A percentile compares a stretch with the other conserved stretches of the same genome.
phyloP scores from a whole-genome alignment of 2,888 invertebrate species.

The Agrenia bidenticulata region DNA sequence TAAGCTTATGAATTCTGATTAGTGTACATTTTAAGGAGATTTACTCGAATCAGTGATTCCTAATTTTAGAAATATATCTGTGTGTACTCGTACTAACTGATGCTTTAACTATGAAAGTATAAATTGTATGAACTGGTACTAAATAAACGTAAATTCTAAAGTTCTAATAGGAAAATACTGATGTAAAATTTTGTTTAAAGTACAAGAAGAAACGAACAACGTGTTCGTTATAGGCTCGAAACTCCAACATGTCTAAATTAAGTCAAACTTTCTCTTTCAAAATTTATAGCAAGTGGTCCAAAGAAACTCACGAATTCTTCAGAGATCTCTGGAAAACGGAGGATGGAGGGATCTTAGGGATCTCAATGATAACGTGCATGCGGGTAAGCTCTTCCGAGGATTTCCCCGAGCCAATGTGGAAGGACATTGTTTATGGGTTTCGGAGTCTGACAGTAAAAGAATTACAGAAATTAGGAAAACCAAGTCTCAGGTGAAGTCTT shows the following conservation, averaged over 20 bases:
- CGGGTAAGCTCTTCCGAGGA: slow-evolving; percentile 32
- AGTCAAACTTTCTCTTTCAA: not conserved
- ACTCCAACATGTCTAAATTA: not conserved
- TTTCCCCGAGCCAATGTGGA: slow-evolving; percentile 53
- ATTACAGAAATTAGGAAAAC: slow-evolving; percentile 40
- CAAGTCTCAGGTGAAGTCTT: slow-evolving; percentile 38
- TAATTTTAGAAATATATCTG: too few species aligned
- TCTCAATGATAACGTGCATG: slow-evolving; percentile 47
- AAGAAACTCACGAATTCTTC: slow-evolving; percentile 47
- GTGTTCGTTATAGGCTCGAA: too few species aligned
- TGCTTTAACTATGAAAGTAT: too few species aligned
- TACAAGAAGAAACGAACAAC: not conserved
- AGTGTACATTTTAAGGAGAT: too few species aligned
- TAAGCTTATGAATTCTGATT: too few species aligned
- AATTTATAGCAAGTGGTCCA: slow-evolving; percentile 47
- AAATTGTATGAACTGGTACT: too few species aligned
- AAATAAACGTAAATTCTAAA: too few species aligned
- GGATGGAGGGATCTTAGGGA: slow-evolving; percentile 46
- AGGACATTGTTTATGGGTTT: slow-evolving; percentile 55
- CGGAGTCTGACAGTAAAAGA: slow-evolving; percentile 53
- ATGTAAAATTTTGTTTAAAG: not conserved
- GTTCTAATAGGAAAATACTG: too few species aligned
- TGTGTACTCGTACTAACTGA: too few species aligned
- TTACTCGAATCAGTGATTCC: too few species aligned
- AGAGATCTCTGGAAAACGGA: slow-evolving; percentile 44